These are phyloP conservation scores for Microcebus ravelobensis DNA, from an alignment of 2,113 vertebrate genomes.

Conservation along the genomic window DNA sequence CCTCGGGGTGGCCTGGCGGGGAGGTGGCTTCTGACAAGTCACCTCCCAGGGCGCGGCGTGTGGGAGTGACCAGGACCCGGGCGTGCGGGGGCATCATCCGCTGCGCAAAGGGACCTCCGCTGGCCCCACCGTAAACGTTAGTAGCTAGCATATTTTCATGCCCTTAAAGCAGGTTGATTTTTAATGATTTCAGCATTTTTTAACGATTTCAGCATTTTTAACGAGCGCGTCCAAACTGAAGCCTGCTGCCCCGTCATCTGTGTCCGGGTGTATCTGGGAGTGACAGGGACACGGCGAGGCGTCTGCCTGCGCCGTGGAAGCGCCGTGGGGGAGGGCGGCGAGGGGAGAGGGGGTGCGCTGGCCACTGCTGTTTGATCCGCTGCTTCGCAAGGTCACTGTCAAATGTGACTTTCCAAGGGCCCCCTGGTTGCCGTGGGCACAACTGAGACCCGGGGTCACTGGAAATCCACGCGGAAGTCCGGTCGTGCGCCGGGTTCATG, in stretches of 20 bases:
- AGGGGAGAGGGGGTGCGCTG: accelerated
- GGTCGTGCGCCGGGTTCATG: not conserved
- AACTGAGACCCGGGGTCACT: not conserved
- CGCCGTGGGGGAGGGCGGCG: accelerated
- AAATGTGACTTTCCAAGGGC: not conserved
- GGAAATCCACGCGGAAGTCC: not conserved
- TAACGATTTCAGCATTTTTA: not conserved
- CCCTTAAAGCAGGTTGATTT: not conserved
- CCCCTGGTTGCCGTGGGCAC: not conserved
- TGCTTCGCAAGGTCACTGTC: not conserved
- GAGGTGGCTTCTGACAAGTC: not conserved
- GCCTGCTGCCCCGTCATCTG: not conserved
- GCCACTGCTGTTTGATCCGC: not conserved
- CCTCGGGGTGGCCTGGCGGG: not conserved
- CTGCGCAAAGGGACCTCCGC: accelerated
- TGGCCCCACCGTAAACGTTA: not conserved
- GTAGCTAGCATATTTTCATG: not conserved
- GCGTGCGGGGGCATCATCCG: accelerated
- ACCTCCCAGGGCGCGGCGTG: not conserved
- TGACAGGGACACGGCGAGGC: accelerated
- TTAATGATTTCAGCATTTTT: not conserved
- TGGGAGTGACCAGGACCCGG: not conserved
- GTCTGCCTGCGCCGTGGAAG: no score
- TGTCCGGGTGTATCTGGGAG: accelerated
- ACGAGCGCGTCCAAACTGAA: accelerated